phyloP scores from a whole-genome alignment of 2,888 invertebrate genomes.

The Phanerotoma sp. region DNA sequence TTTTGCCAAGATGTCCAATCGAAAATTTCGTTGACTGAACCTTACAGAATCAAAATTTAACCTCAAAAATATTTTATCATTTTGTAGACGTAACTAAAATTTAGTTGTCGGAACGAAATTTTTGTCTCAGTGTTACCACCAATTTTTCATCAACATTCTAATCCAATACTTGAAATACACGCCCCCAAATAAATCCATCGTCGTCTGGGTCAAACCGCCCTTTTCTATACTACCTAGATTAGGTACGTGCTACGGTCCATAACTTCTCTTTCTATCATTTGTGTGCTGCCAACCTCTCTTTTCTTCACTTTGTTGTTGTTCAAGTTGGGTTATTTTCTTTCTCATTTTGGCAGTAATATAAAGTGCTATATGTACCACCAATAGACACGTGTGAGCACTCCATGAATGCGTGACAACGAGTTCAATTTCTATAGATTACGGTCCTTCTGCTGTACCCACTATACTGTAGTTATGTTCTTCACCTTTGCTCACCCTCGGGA shows the following conservation, averaged over 20 bases:
- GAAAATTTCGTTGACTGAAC: too few relatives aligned
- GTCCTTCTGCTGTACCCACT: too few relatives aligned
- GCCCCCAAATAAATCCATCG: slow-evolving; percentile 54
- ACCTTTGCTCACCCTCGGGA: not conserved
- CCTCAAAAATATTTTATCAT: too few relatives aligned
- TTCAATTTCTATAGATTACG: not conserved
- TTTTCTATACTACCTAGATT: slow-evolving; percentile 32
- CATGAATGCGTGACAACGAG: not conserved
- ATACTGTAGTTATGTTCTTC: not conserved
- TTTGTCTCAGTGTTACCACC: slow-evolving; percentile 1
- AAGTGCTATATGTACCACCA: slow-evolving; percentile 5
- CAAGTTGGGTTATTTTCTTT: not conserved
- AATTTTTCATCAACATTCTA: slow-evolving; percentile 39
- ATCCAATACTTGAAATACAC: slow-evolving; percentile 48
- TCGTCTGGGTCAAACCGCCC: slow-evolving; percentile 27
- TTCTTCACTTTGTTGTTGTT: slow-evolving; percentile 7
- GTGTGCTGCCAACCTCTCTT: slow-evolving; percentile 1
- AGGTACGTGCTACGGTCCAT: slow-evolving; percentile 28
- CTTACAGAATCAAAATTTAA: too few relatives aligned
- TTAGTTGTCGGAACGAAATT: too few relatives aligned
- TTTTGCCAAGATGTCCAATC: too few relatives aligned
- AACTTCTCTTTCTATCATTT: not conserved
- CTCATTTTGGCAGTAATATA: not conserved
- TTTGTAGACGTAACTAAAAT: too few relatives aligned
- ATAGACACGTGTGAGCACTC: slow-evolving; percentile 8